Conservation (phyloP, 2,797 vertebrate species). For the Huso huso region DNA sequence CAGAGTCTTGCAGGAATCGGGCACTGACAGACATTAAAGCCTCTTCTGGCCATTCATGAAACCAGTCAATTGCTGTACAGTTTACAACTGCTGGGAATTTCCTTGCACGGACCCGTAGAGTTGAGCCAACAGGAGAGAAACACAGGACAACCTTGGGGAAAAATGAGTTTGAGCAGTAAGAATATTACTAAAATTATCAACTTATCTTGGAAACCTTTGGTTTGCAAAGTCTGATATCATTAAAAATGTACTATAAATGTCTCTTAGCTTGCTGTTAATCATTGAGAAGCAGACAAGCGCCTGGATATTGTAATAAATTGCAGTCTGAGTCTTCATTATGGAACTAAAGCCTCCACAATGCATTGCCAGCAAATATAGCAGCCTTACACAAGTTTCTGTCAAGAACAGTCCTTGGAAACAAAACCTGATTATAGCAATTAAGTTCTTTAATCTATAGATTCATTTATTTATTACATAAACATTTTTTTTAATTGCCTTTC, state of each 20-base stretch:
- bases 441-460: too few species aligned
- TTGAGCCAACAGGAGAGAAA: slow-evolving; percentile 65
- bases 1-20: slow-evolving; percentile 54
- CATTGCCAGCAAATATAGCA: neutral
- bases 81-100: slow-evolving; percentile 64
- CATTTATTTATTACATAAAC: neutral
- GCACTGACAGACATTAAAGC: slow-evolving; percentile 60
- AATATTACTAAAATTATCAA: neutral
- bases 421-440: too few species aligned
- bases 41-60: slow-evolving; percentile 63
- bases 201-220: neutral
- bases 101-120: slow-evolving; percentile 53
- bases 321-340: too few species aligned
- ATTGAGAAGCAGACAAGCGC: too few species aligned
- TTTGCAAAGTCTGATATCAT: neutral
- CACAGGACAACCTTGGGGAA: slow-evolving; percentile 58
- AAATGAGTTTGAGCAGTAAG: neutral
- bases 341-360: neutral
- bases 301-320: too few species aligned
- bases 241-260: too few species aligned
- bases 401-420: too few species aligned
- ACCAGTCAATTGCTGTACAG: slow-evolving; percentile 67
- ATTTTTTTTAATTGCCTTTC: neutral
- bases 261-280: too few species aligned
- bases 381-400: neutral